Percentiles rank a stretch among this genome's conserved stretches.
These are phyloP conservation scores for Drosophila yooni DNA, from an alignment of 2,888 invertebrate species.

Conservation along the genomic window DNA sequence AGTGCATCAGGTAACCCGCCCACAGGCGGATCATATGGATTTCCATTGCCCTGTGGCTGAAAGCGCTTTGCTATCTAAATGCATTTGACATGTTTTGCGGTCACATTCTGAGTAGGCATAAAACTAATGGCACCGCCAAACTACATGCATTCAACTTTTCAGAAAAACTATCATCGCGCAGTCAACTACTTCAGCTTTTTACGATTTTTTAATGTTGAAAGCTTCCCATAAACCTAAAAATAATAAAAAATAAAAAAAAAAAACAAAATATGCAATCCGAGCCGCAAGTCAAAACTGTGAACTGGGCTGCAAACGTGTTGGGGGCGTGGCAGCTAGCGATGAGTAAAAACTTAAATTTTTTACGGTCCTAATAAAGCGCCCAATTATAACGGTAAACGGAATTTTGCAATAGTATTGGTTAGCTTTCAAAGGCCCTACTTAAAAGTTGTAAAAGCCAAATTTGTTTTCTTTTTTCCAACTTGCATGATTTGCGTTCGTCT, in stretches of 20 bases:
- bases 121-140: conserved; percentile 68
- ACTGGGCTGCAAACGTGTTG: conserved; percentile 14
- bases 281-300: conserved; percentile 21
- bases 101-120: conserved; percentile 53
- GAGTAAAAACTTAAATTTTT: conserved; percentile 55
- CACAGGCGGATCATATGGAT: conserved; percentile 34
- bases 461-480: not conserved
- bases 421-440: conserved; percentile 21
- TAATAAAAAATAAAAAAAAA: not conserved
- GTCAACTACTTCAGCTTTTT: conserved; percentile 52
- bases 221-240: conserved; percentile 72
- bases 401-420: conserved; percentile 26
- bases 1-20: conserved; percentile 66
- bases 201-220: conserved; percentile 71
- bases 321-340: conserved; percentile 30
- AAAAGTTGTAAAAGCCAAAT: not conserved
- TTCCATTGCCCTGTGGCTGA: conserved; percentile 9
- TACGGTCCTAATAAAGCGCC: conserved; percentile 35
- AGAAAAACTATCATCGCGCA: conserved; percentile 23
- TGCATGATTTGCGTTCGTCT: conserved; percentile 33
- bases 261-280: conserved; percentile 10
- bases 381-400: conserved; percentile 50
- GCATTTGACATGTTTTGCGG: conserved; percentile 76
- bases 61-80: conserved; percentile 62
- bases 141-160: conserved; percentile 26